Conservation (phyloP, 2,888 invertebrate genomes). For the Coenonympha glycerion region DNA sequence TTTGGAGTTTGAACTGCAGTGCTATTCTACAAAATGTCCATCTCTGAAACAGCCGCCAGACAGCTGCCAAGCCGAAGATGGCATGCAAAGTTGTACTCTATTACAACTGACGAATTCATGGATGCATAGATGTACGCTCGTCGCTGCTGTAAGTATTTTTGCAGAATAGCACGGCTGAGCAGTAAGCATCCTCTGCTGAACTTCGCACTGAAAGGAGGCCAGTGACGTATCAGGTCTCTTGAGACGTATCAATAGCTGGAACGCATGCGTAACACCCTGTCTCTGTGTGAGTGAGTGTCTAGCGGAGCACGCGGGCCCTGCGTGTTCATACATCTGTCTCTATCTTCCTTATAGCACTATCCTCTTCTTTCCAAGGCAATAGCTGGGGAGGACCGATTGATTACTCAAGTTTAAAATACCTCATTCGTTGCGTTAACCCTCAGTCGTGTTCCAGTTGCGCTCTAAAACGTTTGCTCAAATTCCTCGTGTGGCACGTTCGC, state of each 20-base stretch:
- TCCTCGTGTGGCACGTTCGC: slow-evolving; percentile 42
- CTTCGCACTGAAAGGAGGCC: slow-evolving; percentile 55
- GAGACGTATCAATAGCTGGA: slow-evolving; percentile 51
- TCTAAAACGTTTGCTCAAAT: slow-evolving; percentile 42
- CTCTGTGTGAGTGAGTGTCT: slow-evolving; percentile 58
- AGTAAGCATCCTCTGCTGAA: slow-evolving; percentile 32
- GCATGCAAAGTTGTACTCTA: too few relatives aligned
- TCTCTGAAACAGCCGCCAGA: too few relatives aligned
- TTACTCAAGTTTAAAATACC: slow-evolving; percentile 67
- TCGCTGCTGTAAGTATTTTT: too few relatives aligned
- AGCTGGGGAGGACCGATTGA: slow-evolving; percentile 57
- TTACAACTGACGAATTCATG: too few relatives aligned
- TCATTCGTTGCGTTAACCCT: slow-evolving; percentile 50
- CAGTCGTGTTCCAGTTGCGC: slow-evolving; percentile 63
- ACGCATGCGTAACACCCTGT: slow-evolving; percentile 61
- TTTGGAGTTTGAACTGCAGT: too few relatives aligned
- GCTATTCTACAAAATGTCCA: too few relatives aligned
- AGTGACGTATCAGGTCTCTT: slow-evolving; percentile 60
- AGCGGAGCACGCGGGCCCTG: slow-evolving; percentile 58
- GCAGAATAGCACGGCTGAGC: too few relatives aligned
- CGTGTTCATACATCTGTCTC: slow-evolving; percentile 59
- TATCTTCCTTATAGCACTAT: slow-evolving; percentile 42
- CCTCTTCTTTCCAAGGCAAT: slow-evolving; percentile 37
- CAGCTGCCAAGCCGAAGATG: too few relatives aligned
- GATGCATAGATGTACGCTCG: too few relatives aligned